Evolutionary conservation across 2,797 vertebrate genomes (phyloP).

Genomic region (Hoplostethus mediterraneus): DNA sequence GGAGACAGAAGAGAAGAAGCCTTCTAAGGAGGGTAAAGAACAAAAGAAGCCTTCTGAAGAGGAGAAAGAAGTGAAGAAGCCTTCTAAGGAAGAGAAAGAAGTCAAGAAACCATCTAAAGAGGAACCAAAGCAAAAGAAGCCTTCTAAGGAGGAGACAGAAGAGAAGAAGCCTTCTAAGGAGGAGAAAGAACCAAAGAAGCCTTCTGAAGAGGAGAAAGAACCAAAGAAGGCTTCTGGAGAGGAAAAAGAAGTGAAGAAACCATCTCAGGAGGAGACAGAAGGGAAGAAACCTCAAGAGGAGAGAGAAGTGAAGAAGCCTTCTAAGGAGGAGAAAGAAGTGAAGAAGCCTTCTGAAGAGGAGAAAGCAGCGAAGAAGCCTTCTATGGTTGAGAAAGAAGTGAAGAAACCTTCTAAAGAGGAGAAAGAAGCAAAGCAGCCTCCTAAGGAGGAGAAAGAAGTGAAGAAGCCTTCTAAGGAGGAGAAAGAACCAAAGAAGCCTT

Average conservation of each 20-base stretch:
- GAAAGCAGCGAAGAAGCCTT: background rate
- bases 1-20: slow-evolving; percentile 2
- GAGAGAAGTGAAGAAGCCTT: slow-evolving; percentile 4
- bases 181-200: slow-evolving; percentile 9
- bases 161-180: background rate
- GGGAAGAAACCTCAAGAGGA: slow-evolving; percentile 16
- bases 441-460: background rate
- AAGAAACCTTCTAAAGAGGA: background rate
- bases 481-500: background rate
- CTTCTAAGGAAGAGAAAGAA: slow-evolving; percentile 9
- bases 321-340: slow-evolving; percentile 7
- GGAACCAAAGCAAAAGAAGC: too few species aligned
- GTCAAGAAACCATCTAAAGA: slow-evolving; percentile 29
- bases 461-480: background rate
- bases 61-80: too few species aligned
- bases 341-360: background rate
- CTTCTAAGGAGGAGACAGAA: slow-evolving; percentile 18
- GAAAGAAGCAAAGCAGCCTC: background rate
- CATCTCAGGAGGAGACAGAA: slow-evolving; percentile 4
- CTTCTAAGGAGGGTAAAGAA: slow-evolving; percentile 18
- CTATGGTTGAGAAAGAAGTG: background rate
- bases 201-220: slow-evolving; percentile 16
- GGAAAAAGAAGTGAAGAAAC: slow-evolving; percentile 12
- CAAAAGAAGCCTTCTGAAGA: slow-evolving; percentile 20
- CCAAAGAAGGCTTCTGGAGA: slow-evolving; percentile 15